Evolutionary conservation across 2,113 vertebrate species (phyloP).

Genomic region (Thunnus thynnus): DNA sequence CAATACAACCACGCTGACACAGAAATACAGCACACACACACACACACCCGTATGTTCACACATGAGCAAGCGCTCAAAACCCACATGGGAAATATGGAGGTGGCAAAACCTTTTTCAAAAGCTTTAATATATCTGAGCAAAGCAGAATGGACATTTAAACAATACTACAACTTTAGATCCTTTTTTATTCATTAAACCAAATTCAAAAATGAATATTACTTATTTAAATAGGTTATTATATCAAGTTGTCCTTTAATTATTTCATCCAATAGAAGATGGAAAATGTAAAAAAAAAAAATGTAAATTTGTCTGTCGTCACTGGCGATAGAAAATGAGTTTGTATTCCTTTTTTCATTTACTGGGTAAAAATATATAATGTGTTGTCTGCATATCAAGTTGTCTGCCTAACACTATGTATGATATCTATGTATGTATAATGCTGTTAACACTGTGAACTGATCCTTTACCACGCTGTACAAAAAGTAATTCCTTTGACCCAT

Average conservation of each 20-base stretch:
- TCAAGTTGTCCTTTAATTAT: neutral
- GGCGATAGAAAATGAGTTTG: no score
- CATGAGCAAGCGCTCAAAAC: conserved; percentile 3
- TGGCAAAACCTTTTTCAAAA: conserved; percentile 16
- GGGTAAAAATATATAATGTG: no score
- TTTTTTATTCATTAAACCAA: conserved; percentile 6
- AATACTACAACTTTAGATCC: neutral
- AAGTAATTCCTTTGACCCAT: no score
- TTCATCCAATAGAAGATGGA: neutral
- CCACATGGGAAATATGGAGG: conserved; percentile 24
- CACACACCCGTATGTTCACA: conserved; percentile 19
- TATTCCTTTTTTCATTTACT: no score
- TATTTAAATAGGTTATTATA: neutral
- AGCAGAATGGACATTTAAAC: conserved; percentile 15
- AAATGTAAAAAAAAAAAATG: neutral
- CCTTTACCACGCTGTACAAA: no score
- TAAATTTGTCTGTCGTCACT: no score
- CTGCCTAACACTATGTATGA: no score
- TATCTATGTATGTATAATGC: no score
- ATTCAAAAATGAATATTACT: neutral
- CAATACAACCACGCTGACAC: conserved; percentile 10
- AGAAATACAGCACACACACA: neutral
- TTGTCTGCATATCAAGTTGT: no score
- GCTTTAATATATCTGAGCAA: neutral
- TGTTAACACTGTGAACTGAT: no score